These are phyloP conservation scores for Charaxes varanes DNA, from an alignment of 1,140 invertebrate species.

Conservation along the genomic window DNA sequence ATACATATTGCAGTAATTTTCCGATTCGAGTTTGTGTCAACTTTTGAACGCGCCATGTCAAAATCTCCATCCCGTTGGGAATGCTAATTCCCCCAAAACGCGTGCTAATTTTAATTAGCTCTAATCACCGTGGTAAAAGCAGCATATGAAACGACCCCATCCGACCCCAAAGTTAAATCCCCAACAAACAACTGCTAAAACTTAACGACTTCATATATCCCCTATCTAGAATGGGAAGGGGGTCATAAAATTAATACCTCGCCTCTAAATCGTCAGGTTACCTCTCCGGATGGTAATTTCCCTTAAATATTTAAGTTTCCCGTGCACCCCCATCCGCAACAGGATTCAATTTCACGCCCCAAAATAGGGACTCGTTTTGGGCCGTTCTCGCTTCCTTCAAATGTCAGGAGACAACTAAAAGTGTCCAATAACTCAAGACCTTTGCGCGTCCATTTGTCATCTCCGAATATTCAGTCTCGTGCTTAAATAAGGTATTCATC, in stretches of 20 bases:
- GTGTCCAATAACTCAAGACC: conserved; percentile 43
- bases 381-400: conserved; percentile 53
- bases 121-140: conserved; percentile 24
- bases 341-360: conserved; percentile 72
- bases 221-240: conserved; percentile 45
- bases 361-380: conserved; percentile 57
- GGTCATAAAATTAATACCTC: conserved; percentile 68
- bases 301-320: conserved; percentile 71
- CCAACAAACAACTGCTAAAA: conserved; percentile 54
- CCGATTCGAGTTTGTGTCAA: too few relatives aligned
- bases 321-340: conserved; percentile 59
- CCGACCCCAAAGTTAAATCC: conserved; percentile 35
- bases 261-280: conserved; percentile 49
- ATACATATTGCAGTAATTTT: too few relatives aligned
- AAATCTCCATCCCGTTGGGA: neutral
- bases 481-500: too few relatives aligned
- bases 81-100: neutral
- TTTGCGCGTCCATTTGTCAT: conserved; percentile 27
- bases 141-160: conserved; percentile 21
- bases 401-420: conserved; percentile 58
- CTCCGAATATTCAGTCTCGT: conserved; percentile 24
- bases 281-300: conserved; percentile 53
- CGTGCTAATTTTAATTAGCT: conserved; percentile 54
- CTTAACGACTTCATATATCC: conserved; percentile 63
- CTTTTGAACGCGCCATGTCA: neutral